Evolutionary conservation across 1,140 invertebrate genomes (phyloP), one percentile per base, ranked within the genome.

Genomic region (Brachionus asplanchnoidis): DNA sequence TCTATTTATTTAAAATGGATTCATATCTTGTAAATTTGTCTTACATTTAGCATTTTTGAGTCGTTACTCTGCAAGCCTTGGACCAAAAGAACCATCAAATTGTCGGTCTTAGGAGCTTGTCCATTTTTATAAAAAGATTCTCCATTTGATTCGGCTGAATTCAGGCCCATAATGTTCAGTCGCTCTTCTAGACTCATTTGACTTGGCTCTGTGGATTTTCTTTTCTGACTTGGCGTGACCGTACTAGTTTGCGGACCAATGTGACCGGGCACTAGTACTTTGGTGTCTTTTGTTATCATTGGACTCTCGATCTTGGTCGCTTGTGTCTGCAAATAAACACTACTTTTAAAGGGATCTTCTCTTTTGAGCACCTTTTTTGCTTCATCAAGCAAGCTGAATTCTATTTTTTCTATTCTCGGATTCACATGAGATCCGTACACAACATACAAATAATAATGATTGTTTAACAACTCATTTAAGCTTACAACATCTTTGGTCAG

Each of bases 11-110:
- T 50, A 36, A 14, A 17, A 26, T 42, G 32, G 32, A 28, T 36
- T 36, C 32, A 80, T 40, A 14, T n/a, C 56, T 50, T 5, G 11
- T 17, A 44, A 36, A 12, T 23, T 1, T 14, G 36, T 86, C 87
- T 87, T 86, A 89, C 89, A 87, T 87, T 88, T 53, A 89, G 77
- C 20, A 89, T 86, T 65, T 86, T 87, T 44, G 85, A 86, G 84
- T 89, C 89, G 28, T 87, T 85, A 85, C 89, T 89, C 84, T 87
- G 87, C 50, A 89, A 85, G 2, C 88, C 89, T 73, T 89, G 89
- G 2, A 88, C 86, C 11, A 89, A 85, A 11, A 89, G 85, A 12
- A 86, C 86, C 0, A 87, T 86, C 42, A 89, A 50, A 26, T 86
- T 88, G 78, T 89, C 88, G 6, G 88, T 87, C 85, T 87, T 87